These are phyloP conservation scores for Coregonus sp. DNA, from an alignment of 2,797 vertebrate genomes.

Conservation along the genomic window DNA sequence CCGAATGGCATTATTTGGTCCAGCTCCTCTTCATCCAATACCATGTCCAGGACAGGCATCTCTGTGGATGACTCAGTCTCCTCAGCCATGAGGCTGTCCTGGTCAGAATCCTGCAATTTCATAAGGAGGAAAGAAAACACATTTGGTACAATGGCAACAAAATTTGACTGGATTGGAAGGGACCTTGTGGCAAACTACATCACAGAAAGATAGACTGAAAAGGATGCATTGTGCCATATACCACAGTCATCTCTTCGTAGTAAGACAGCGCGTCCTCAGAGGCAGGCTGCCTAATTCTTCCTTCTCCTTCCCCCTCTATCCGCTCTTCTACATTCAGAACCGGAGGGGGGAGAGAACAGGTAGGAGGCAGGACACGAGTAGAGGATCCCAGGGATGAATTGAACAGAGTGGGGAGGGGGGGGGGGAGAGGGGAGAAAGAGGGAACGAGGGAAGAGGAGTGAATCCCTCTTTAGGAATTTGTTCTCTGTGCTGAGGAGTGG, in stretches of 20 bases:
- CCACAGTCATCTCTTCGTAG: conserved; percentile 32
- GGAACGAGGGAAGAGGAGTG: background rate
- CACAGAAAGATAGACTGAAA: background rate
- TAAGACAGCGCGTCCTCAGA: conserved; percentile 4
- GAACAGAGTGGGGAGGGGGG: conserved; percentile 7
- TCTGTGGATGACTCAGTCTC: conserved; percentile 13
- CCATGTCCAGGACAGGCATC: conserved; percentile 36
- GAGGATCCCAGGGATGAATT: conserved; percentile 24
- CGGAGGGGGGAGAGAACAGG: conserved; percentile 7
- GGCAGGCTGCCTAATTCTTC: background rate
- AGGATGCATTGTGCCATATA: conserved; percentile 4
- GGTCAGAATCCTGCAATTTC: conserved; percentile 13
- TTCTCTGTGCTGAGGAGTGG: conserved; percentile 19
- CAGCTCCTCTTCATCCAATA: conserved; percentile 25
- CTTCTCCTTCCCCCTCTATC: background rate
- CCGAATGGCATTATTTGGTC: conserved; percentile 15
- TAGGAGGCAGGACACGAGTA: conserved; percentile 15
- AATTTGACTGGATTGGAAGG: background rate
- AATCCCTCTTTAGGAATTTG: background rate
- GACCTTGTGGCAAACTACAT: background rate
- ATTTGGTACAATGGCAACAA: background rate
- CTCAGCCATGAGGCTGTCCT: background rate
- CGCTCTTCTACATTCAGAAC: background rate
- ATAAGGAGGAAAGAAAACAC: background rate
- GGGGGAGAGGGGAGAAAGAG: background rate